Conservation (phyloP, 1,140 invertebrate genomes). For the Papilio glaucus region DNA sequence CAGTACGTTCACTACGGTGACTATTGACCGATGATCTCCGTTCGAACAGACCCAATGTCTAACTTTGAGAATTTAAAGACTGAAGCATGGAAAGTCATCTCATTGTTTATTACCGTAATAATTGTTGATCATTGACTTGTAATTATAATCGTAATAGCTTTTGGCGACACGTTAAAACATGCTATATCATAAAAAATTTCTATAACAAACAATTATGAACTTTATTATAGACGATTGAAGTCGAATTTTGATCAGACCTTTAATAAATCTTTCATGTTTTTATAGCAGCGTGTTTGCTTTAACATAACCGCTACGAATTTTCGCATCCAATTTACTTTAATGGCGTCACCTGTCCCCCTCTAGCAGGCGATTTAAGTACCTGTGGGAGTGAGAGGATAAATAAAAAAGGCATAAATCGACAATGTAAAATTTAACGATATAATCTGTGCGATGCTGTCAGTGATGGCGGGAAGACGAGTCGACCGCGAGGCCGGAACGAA, state of each 20-base stretch:
- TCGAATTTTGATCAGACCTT: neutral
- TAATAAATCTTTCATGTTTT: conserved; percentile 41
- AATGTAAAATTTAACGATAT: conserved; percentile 74
- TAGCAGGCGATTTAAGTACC: neutral
- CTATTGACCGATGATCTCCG: too few species aligned
- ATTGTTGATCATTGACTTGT: conserved; percentile 29
- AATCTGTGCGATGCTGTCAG: conserved; percentile 52
- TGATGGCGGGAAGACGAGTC: conserved; percentile 44
- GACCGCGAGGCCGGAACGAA: conserved; percentile 12
- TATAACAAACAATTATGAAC: neutral
- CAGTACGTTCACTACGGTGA: too few species aligned
- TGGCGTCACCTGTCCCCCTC: conserved; percentile 44
- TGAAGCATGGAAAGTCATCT: conserved; percentile 2
- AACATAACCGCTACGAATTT: conserved; percentile 64
- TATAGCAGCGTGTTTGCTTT: conserved; percentile 62
- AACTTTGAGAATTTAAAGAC: neutral
- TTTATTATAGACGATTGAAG: neutral
- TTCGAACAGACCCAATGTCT: neutral
- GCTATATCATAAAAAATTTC: conserved; percentile 1
- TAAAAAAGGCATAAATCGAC: conserved; percentile 55
- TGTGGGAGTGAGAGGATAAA: conserved; percentile 45
- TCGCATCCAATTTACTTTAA: conserved; percentile 59
- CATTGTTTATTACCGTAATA: conserved; percentile 4
- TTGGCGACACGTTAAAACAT: conserved; percentile 32
- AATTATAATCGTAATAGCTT: conserved; percentile 36